Base-by-base conservation (phyloP, 2,888 invertebrate species). In the Pristionchus arcanus region DNA sequence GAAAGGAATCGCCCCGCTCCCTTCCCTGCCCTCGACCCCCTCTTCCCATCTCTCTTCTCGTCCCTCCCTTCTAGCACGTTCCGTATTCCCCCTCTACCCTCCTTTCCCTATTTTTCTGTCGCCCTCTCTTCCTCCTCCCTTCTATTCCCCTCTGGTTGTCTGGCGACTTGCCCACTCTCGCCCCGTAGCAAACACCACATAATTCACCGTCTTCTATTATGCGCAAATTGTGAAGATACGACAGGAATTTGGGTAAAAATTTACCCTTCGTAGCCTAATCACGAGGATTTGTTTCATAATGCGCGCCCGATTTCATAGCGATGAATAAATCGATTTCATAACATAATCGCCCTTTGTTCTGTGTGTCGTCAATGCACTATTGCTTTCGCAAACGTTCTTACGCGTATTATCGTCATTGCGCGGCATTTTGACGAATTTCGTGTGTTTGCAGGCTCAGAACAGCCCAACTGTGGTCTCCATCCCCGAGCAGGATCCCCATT, bases 271-370 rank as follows among this genome's bases (percentile, higher is more conserved):
- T 34, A 21, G 71, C 71, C 16, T 34, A 25, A 15, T 19, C 16
- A 71, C 71, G 28, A 71, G 71, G 28, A 34, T 15, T 13, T 53
- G 42, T 53, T 81, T 28, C n/a, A 81, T 21, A 28, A 42, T 34
- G 16, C 42, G n/a, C 13, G 42, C 42, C n/a, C n/a, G 49, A n/a
- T 81, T 81, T 25, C 49, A 81, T 81, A 28, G 16, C n/a, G n/a
- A 28, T 81, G 49, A 49, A 81, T 81, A 81, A 81, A 81, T 49
- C 49, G 81, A 53, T 81, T 81, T 81, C 81, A 42, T 15, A 81
- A 81, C 11, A 28, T 11, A 19, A 28, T 11, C 71, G 71, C 37
- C 81, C 81, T 53, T 81, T n/a, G 34, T 21, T n/a, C 5, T 81
- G 49, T 28, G 81, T 81, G 53, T 81, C 53, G 81, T 7, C 49